Base-by-base conservation (phyloP, 2,797 vertebrate genomes). In the Sorex maritimensis region DNA sequence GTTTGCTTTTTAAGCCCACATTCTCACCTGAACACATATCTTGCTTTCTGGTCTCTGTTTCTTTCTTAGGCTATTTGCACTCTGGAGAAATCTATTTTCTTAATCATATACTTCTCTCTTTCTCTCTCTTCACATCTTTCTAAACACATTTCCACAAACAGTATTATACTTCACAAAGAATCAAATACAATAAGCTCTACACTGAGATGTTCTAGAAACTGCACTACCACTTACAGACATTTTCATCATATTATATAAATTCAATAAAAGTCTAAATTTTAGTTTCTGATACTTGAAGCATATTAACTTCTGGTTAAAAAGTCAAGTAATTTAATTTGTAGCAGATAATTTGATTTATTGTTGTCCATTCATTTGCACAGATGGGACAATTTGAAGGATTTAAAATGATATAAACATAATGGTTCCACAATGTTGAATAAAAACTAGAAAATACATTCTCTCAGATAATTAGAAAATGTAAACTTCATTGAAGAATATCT, bases 391-490 rank as follows among this genome's bases (percentile, higher is more conserved):
- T 26, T 94, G 95, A 93, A 81, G 14, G 91, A n/a, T 90, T 55
- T 89, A 5, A 3, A 86, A 91, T 91, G 84, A 87, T 44, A 17
- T 78, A 96, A 97, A 95, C 85, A 89, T 84, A 17, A 61, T 96
- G 24, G 81, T 34, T 87, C 87, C 96, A 65, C 68, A 93, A 21
- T 41, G 5, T 68, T 84, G 87, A 93, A 96, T 17, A 86, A 95
- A 94, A 96, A 93, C 10, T 82, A 93, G 68, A 98, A 97, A 95
- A 80, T 86, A 86, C 1, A 81, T 94, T 73, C 4, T 86, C 94
- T 97, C 61, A 0, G 88, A 94, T 69, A 93, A 97, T 95, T 96
- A 88, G 80, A 95, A 97, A 98, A 97, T 88, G n/a, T 81, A 87
- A 95, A 4, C 6, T 90, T 97, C 91, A 74, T 80, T 97, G 90